phyloP scores from a whole-genome alignment of 1,140 invertebrate genomes.

The Luehdorfia chinensis region DNA sequence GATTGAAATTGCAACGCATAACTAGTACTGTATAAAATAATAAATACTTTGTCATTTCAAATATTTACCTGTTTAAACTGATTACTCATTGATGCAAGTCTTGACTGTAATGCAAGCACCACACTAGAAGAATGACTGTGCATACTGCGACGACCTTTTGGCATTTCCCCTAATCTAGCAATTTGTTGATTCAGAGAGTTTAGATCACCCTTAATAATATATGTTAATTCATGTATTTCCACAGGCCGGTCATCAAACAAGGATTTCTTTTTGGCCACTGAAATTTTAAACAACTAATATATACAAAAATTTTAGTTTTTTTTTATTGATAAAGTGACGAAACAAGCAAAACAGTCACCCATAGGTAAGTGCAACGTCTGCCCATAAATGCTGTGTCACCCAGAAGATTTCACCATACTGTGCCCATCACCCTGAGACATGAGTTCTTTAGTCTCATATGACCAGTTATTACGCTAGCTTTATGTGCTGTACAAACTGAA shows the following conservation, averaged over 20 bases:
- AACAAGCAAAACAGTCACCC: too few relatives aligned
- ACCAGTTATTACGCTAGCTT: too few relatives aligned
- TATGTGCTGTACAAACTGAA: too few relatives aligned
- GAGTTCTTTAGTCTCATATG: too few relatives aligned
- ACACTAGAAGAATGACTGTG: slow-evolving; percentile 97
- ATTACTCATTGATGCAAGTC: slow-evolving; percentile 96
- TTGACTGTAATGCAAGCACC: slow-evolving; percentile 95
- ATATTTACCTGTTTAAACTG: slow-evolving; percentile 90
- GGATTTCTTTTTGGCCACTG: slow-evolving; percentile 97
- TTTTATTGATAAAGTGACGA: too few relatives aligned
- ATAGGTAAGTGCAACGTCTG: too few relatives aligned
- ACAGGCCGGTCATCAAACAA: slow-evolving; percentile 96
- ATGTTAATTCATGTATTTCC: slow-evolving; percentile 98
- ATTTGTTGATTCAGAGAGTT: slow-evolving; percentile 97
- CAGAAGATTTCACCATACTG: too few relatives aligned
- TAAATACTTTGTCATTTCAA: too few relatives aligned
- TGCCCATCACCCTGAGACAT: too few relatives aligned
- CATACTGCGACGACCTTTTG: slow-evolving; percentile 87
- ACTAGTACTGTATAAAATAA: too few relatives aligned
- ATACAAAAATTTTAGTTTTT: slow-evolving; percentile 5
- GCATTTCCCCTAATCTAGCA: slow-evolving; percentile 89
- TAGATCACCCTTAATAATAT: slow-evolving; percentile 98
- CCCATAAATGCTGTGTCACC: too few relatives aligned
- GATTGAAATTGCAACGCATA: too few relatives aligned
- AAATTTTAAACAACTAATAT: slow-evolving; percentile 53